A percentile compares a stretch with the other conserved stretches of the same genome.
These are phyloP conservation scores for Thera britannica DNA, from an alignment of 2,888 invertebrate species.

Conservation along the genomic window DNA sequence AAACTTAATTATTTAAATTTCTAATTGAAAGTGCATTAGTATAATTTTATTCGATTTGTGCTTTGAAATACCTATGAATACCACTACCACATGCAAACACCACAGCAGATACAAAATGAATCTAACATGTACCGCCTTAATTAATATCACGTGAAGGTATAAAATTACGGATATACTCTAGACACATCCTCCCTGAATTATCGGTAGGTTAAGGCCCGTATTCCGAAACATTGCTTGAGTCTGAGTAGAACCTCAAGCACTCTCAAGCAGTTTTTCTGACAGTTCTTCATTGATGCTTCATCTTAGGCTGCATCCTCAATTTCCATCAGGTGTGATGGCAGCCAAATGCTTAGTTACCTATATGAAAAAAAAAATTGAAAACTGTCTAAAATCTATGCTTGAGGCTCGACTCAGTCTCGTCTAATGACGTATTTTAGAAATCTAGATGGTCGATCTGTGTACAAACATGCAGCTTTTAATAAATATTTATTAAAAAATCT, in stretches of 20 bases:
- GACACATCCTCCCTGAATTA: conserved; percentile 44
- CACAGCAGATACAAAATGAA: conserved; percentile 71
- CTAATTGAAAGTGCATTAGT: conserved; percentile 47
- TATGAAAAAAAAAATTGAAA: too few relatives aligned
- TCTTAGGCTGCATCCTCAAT: too few relatives aligned
- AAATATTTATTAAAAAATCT: conserved; percentile 9
- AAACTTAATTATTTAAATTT: conserved; percentile 55
- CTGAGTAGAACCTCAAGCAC: too few relatives aligned
- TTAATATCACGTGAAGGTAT: conserved; percentile 82
- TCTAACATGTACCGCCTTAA: conserved; percentile 76
- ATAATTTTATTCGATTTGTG: conserved; percentile 46
- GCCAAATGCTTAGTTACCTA: too few relatives aligned
- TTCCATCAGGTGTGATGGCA: too few relatives aligned
- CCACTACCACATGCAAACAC: conserved; percentile 40
- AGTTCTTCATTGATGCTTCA: too few relatives aligned
- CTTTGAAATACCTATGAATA: conserved; percentile 55
- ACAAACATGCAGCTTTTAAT: conserved; percentile 41
- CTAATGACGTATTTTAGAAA: conserved; percentile 49
- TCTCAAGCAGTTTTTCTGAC: too few relatives aligned
- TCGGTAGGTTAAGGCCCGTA: background rate
- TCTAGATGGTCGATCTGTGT: conserved; percentile 44
- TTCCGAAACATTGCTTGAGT: too few relatives aligned
- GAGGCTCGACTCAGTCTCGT: conserved; percentile 33
- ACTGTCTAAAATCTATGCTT: too few relatives aligned
- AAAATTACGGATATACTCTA: conserved; percentile 50